phyloP scores from a whole-genome alignment of 2,888 invertebrate species.

The Sinotaia quadrata region DNA sequence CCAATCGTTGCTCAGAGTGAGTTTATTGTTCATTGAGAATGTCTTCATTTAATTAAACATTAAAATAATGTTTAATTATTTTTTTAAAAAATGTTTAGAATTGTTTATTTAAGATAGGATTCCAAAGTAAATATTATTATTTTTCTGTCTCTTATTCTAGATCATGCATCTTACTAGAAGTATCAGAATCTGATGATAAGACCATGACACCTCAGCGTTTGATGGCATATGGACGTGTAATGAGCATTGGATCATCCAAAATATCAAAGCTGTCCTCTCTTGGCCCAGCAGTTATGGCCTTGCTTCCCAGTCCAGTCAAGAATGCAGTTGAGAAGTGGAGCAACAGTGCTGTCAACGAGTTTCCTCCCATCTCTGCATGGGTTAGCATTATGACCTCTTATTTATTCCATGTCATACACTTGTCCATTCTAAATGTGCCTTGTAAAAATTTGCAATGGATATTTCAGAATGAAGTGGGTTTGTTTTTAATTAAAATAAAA shows the following conservation, averaged over 20 bases:
- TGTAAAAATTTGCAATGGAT: too few relatives aligned
- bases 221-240: slow-evolving; percentile 71
- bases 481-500: too few relatives aligned
- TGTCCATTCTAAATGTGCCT: too few relatives aligned
- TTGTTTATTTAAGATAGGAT: too few relatives aligned
- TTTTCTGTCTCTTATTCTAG: slow-evolving; percentile 34
- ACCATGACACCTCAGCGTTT: slow-evolving; percentile 56
- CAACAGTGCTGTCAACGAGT: slow-evolving; percentile 75
- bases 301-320: slow-evolving; percentile 76
- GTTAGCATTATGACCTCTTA: too few relatives aligned
- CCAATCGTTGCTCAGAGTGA: too few relatives aligned
- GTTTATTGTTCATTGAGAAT: too few relatives aligned
- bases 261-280: slow-evolving; percentile 71
- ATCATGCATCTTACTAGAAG: slow-evolving; percentile 59
- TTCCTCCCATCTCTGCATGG: slow-evolving; percentile 75
- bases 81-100: too few relatives aligned
- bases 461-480: too few relatives aligned
- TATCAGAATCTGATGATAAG: slow-evolving; percentile 46
- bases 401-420: too few relatives aligned
- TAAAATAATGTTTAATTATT: too few relatives aligned
- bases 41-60: too few relatives aligned
- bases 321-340: slow-evolving; percentile 80
- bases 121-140: neutral
- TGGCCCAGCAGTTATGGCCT: slow-evolving; percentile 75
- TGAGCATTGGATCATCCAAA: slow-evolving; percentile 73